These are phyloP conservation scores for Drosophila hydei DNA, from an alignment of 1,140 invertebrate genomes.

Conservation along the genomic window DNA sequence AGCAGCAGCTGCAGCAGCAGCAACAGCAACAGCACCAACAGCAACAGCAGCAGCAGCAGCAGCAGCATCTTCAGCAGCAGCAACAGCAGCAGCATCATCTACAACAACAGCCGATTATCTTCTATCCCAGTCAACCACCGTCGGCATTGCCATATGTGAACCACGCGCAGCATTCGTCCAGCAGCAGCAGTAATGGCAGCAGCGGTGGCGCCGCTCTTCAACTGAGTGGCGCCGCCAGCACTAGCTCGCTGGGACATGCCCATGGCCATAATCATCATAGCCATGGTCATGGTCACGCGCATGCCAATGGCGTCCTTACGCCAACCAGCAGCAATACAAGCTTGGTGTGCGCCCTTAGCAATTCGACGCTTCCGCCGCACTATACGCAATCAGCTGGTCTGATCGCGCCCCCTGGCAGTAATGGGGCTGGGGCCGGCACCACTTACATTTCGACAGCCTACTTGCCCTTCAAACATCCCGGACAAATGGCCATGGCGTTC, in stretches of 20 bases:
- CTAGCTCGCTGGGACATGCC: slow-evolving; percentile 45
- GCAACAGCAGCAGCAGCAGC: slow-evolving; percentile 48
- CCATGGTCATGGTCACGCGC: slow-evolving; percentile 39
- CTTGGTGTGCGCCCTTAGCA: slow-evolving; percentile 52
- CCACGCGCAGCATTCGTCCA: slow-evolving; percentile 44
- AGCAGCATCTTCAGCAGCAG: slow-evolving; percentile 50
- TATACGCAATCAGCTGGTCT: slow-evolving; percentile 68
- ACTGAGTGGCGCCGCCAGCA: slow-evolving; percentile 69
- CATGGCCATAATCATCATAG: slow-evolving; percentile 33
- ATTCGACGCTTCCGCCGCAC: slow-evolving; percentile 46
- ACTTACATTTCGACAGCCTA: slow-evolving; percentile 52
- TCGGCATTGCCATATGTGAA: slow-evolving; percentile 20
- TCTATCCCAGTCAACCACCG: slow-evolving; percentile 40
- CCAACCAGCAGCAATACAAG: slow-evolving; percentile 45
- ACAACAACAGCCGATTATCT: slow-evolving; percentile 51
- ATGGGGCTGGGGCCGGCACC: slow-evolving; percentile 22
- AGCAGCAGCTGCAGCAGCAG: slow-evolving; percentile 48
- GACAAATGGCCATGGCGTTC: slow-evolving; percentile 49
- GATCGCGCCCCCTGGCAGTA: slow-evolving; percentile 49
- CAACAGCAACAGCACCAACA: slow-evolving; percentile 52
- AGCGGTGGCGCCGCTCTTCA: slow-evolving; percentile 67
- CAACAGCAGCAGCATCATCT: slow-evolving; percentile 60
- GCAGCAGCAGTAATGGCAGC: slow-evolving; percentile 49
- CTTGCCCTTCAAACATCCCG: slow-evolving; percentile 50
- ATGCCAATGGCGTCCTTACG: slow-evolving; percentile 54